Base-by-base conservation (phyloP, 2,113 vertebrate genomes). In the Apodemus sylvaticus region DNA sequence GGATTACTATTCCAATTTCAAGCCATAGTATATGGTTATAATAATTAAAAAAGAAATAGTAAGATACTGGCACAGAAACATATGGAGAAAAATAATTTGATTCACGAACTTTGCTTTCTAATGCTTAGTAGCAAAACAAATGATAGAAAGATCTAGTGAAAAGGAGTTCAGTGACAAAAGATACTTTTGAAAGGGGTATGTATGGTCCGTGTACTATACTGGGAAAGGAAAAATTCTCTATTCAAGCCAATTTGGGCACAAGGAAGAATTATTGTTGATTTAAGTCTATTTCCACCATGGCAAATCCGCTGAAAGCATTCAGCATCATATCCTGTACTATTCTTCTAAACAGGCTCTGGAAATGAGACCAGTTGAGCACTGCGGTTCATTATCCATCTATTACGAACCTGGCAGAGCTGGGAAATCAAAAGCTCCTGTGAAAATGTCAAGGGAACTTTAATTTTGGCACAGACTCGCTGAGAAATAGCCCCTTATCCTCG, bases 391-490 rank as follows among this genome's bases (percentile, higher is more conserved):
- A 77, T 71, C 86, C 77, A 48, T 95, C 58, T 91, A 12, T 31
- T 76, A 42, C 60, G 86, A 90, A 92, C 60, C 86, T 95, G 71
- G 76, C 86, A 89, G 79, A 76, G 78, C 70, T 85, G 31, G 17
- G 94, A 94, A 95, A 53, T 76, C 66, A 45, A 89, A 71, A 93
- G 11, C 42, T 89, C 36, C 39, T 86, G 51, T 60, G 64, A 29
- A 96, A 96, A 82, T 89, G 86, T 89, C 88, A 74, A 55, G 71
- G 62, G 91, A 45, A 74, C 11, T 78, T 89, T 13, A 87, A 4
- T 48, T 16, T 93, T 94, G 91, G 62, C 82, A 76, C 6, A 22
- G 86, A 26, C n/a, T 64, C 31, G 8, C 83, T 81, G 22, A 68
- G 68, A 91, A 96, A 82, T 89, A 9, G 26, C 1, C 68, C 31